Base-by-base conservation (phyloP, 2,797 vertebrate genomes). In the Myripristis jacobus region DNA sequence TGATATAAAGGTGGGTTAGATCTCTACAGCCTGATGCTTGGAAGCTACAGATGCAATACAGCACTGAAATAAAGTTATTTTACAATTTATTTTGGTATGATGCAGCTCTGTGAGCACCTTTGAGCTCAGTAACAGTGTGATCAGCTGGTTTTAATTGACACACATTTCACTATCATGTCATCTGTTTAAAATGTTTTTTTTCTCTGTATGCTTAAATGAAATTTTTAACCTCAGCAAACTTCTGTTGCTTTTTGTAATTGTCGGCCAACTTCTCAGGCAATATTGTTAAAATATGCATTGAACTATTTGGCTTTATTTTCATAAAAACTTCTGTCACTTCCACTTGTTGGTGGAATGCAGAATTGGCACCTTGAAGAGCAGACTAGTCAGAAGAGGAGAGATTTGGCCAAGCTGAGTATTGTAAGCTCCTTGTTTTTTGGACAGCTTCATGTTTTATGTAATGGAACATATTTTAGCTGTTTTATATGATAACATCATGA, bases 401-500 rank as follows among this genome's bases (percentile, higher is more conserved):
- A 36, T 47, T 66, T 21, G 57, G 44, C 50, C n/a, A 29, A 51
- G 27, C 31, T 16, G 12, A 18, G n/a, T 6, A 36, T 51, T 70
- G 47, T 59, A 54, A 56, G 57, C 60, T 47, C 1, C 36, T 75
- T 71, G 21, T 3, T 75, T 48, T 73, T 56, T 71, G 21, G 36
- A 66, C n/a, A 57, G 19, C 25, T 21, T 68, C 36, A 62, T 73
- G 43, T 63, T 22, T 80, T 76, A 79, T 19, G 54, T 75, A 51
- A 56, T 54, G 57, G 48, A 51, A 21, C 34, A 57, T 56, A 13
- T 60, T 75, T 67, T 2, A 43, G 46, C 46, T 5, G 0, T 67
- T 70, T 62, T 22, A 22, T 38, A 0, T 77, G 69, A 76, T 75
- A 31, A 76, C 71, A 78, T 65, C 71, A 74, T 62, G 22, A 11